Conservation (phyloP, 2,888 invertebrate species). For the Tubulanus polymorphus region DNA sequence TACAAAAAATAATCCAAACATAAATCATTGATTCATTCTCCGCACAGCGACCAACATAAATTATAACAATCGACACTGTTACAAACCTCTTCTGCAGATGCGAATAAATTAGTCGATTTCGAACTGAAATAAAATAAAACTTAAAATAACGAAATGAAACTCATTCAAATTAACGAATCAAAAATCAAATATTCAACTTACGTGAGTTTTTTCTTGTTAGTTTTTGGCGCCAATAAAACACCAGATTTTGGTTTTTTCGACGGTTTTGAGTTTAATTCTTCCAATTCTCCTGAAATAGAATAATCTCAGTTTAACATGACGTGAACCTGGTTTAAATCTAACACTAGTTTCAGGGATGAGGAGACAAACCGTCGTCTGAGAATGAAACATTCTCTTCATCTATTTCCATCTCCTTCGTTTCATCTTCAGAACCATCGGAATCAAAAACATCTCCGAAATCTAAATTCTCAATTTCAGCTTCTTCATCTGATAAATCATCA, state of each 20-base stretch:
- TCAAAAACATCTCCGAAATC: constrained; percentile 14
- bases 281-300: constrained; percentile 1
- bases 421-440: constrained; percentile 13
- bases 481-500: constrained; percentile 24
- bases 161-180: too few species aligned
- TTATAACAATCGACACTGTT: too few species aligned
- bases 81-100: constrained; percentile 45
- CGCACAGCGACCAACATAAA: too few species aligned
- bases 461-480: constrained; percentile 26
- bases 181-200: too few species aligned
- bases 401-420: constrained; percentile 20
- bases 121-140: background rate
- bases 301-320: background rate
- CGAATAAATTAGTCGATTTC: constrained; percentile 28
- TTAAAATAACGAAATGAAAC: too few species aligned
- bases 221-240: too few species aligned
- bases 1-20: constrained; percentile 43
- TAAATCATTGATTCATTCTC: background rate
- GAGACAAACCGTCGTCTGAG: constrained; percentile 33
- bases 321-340: background rate
- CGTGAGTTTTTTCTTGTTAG: too few species aligned
- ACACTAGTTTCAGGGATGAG: too few species aligned
- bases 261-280: background rate
- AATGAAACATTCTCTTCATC: constrained; percentile 38
- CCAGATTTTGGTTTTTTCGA: background rate